Base-by-base conservation (phyloP, 2,797 vertebrate genomes). In the Eidolon dupreanum region DNA sequence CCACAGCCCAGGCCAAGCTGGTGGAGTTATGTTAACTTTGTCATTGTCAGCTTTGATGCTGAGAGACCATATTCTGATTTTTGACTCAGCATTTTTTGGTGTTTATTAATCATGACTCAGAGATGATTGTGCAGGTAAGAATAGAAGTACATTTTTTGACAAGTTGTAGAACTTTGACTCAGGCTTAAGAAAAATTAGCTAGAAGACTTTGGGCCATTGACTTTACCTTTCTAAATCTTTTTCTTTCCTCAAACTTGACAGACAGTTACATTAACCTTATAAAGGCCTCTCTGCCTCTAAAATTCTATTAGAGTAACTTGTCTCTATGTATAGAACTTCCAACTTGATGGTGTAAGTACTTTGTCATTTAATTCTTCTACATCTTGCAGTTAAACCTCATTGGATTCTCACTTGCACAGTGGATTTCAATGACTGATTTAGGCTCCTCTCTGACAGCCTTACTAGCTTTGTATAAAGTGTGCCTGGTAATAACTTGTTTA, bases 51-150 rank as follows among this genome's bases (percentile, higher is more conserved):
- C 73, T 66, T 89, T 36, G 63, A 16, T 77, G 55, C 68, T 65
- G 41, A 61, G 53, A 71, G 74, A 26, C n/a, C 28, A 28, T 20
- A 16, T 89, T 88, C 38, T 77, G 28, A 13, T 59, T 88, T 11
- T 81, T 71, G 55, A 24, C 49, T 57, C 86, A 96, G 89, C 70
- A 66, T 93, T 94, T 33, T 46, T 73, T 77, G 26, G 22, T 77
- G 17, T 82, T 91, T 86, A 82, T 89, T 61, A 77, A 49, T 84
- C 28, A 51, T 49, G 71, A 36, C 92, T 94, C 51, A 71, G 31
- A 92, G 41, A 15, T 90, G 65, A 66, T 86, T 70, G 28, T 70
- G 20, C 31, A 75, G 33, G 12, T 68, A 75, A 51, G 66, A 74
- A 49, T 59, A 75, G 12, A 85, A 46, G 66, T 74, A 93, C 12